Evolutionary conservation across 2,113 vertebrate species (phyloP).

Genomic region (Toxotes chatareus): DNA sequence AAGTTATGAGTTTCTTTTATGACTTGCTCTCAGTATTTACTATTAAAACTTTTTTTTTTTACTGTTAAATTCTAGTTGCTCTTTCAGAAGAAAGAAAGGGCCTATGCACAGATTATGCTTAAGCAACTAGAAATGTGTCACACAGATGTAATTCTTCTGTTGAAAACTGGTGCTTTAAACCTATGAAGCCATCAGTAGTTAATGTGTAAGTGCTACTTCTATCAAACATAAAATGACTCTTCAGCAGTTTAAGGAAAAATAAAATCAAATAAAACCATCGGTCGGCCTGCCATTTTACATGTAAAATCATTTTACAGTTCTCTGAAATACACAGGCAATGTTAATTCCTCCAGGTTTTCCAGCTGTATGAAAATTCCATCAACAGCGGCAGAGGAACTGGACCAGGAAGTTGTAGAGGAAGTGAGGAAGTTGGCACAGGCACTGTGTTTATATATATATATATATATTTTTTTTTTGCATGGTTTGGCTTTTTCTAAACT

Average conservation of each 20-base stretch:
- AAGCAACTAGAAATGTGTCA: constrained; percentile 18
- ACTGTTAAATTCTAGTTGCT: neutral
- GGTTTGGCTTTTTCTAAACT: neutral
- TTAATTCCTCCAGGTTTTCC: constrained; percentile 1
- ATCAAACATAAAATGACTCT: neutral
- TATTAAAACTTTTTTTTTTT: neutral
- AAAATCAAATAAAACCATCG: constrained; percentile 1
- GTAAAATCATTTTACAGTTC: neutral
- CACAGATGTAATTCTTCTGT: constrained; percentile 7
- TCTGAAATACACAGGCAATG: neutral
- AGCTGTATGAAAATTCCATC: neutral
- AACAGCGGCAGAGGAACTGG: neutral
- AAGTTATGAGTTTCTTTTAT: neutral
- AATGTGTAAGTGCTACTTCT: neutral
- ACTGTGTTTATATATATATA: neutral
- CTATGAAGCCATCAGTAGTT: neutral
- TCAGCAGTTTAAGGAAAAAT: neutral
- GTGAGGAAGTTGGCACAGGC: neutral
- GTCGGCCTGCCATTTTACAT: neutral
- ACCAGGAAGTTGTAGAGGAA: neutral
- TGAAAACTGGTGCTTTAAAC: neutral
- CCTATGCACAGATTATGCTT: constrained; percentile 1
- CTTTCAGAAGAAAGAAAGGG: neutral
- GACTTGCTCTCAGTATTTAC: neutral
- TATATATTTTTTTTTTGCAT: neutral